Evolutionary conservation across 92 coral and sea anemone genomes (phyloP).

Genomic region (Desmophyllum pertusum): DNA sequence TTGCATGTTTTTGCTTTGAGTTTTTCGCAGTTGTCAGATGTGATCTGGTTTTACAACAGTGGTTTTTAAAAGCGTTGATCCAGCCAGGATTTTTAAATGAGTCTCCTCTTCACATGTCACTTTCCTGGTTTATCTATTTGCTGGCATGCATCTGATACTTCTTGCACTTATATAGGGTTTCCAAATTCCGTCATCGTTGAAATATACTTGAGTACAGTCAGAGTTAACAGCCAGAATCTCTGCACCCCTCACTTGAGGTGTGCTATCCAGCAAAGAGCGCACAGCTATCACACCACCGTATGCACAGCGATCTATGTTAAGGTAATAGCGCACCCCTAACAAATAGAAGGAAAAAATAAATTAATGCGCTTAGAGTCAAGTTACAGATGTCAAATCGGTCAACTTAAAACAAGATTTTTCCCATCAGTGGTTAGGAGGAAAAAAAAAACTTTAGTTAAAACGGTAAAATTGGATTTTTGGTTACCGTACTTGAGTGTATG

Average conservation of each 20-base stretch:
- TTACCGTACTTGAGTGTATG: too few species aligned
- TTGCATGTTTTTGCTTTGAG: too few species aligned
- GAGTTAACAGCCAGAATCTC: conserved; percentile 52
- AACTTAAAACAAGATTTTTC: too few species aligned
- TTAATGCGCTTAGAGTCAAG: too few species aligned
- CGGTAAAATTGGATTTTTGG: too few species aligned
- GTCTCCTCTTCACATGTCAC: background rate
- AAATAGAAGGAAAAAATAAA: background rate
- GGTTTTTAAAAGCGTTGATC: too few species aligned
- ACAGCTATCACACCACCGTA: conserved; percentile 49
- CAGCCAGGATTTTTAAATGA: too few species aligned
- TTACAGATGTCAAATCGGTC: too few species aligned
- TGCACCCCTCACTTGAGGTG: conserved; percentile 56
- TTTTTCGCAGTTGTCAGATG: too few species aligned
- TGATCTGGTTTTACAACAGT: too few species aligned
- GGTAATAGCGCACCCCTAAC: conserved; percentile 41
- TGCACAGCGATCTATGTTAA: conserved; percentile 65
- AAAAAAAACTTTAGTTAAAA: too few species aligned
- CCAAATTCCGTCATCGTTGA: conserved; percentile 36
- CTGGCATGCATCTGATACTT: background rate
- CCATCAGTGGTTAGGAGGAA: too few species aligned
- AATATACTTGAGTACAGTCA: conserved; percentile 26
- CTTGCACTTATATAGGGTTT: conserved; percentile 22
- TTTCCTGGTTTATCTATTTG: background rate
- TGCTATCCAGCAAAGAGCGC: conserved; percentile 23